A percentile compares a stretch with the other conserved stretches of the same genome.
phyloP scores from a whole-genome alignment of 2,888 invertebrate genomes.

The Artemia sinica region DNA sequence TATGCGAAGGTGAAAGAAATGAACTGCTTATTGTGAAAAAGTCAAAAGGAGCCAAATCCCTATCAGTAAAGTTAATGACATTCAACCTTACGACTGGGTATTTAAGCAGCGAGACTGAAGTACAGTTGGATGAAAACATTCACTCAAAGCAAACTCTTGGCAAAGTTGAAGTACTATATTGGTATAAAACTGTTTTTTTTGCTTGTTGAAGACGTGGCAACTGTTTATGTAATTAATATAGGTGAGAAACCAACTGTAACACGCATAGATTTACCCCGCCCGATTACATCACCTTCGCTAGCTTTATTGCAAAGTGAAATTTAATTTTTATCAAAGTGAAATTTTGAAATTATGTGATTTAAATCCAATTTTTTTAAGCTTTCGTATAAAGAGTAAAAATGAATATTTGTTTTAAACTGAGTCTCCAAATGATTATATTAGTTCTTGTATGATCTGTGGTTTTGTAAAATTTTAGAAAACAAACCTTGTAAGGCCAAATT shows the following conservation, averaged over 20 bases:
- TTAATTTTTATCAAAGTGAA: background rate
- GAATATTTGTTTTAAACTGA: no score
- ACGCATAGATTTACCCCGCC: conserved; percentile 10
- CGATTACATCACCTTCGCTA: background rate
- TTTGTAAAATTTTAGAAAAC: no score
- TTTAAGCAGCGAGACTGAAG: background rate
- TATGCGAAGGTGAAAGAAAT: conserved; percentile 1
- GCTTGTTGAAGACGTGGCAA: background rate
- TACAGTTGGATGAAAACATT: background rate
- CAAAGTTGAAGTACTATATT: background rate
- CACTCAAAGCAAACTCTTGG: background rate
- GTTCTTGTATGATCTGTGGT: no score
- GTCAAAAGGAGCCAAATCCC: background rate
- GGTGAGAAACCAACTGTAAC: background rate
- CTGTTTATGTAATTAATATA: background rate
- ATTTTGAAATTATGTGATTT: no score
- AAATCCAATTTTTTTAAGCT: no score
- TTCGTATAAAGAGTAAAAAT: no score
- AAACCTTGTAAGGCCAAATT: no score
- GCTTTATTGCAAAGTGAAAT: background rate
- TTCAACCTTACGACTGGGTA: background rate
- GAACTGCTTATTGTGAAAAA: background rate
- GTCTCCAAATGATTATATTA: no score
- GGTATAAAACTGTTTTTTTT: background rate
- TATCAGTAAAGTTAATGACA: conserved; percentile 7